Evolutionary conservation across 2,888 invertebrate genomes (phyloP), one percentile per base, ranked within the genome.

Genomic region (Erynnis tages): DNA sequence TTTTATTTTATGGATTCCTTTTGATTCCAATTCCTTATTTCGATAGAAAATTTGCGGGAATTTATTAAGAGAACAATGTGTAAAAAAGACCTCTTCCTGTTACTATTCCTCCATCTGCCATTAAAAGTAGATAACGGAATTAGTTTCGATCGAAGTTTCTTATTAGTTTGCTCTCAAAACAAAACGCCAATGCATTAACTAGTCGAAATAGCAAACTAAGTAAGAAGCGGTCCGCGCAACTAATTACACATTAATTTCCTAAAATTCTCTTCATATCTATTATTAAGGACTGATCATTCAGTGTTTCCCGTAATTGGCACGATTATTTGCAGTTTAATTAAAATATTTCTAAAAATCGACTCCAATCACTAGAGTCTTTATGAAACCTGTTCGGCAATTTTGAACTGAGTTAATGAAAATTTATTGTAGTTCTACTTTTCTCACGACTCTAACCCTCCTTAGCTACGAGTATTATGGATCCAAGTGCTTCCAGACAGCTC

Each of bases 91-190:
- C 13, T 14, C 14, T 32, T 35, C 11, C 2, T 16, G 6, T 6
- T 27, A 16, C 6, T 29, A 7, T 41, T 41, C 27, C 41, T 17
- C 16, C 41, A 41, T 29, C 27, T 11, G 41, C 17, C 17, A 6
- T 17, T 17, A 43, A 30, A n/a, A 43, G 43, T 43, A n/a, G n/a
- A n/a, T n/a, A 43, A 43, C 19, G 40, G 21, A 43, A 43, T 30
- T 25, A 10, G 17, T 43, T 43, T 43, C 43, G 29, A 43, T 43
- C 29, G 29, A 43, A 16, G 29, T 43, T 43, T 43, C 17, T 43
- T 43, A 43, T 43, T 43, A 43, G 43, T 43, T 43, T 43, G 43
- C 17, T 43, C 43, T 29, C 43, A 19, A 30, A 30, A 11, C 43
- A 19, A 30, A 30, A 11, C 43, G 43, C 11, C 19, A 29, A 30